Percentiles rank a stretch among this genome's conserved stretches.
Conservation (phyloP, 2,113 vertebrate genomes). For the Drymodes brunneopygia region DNA sequence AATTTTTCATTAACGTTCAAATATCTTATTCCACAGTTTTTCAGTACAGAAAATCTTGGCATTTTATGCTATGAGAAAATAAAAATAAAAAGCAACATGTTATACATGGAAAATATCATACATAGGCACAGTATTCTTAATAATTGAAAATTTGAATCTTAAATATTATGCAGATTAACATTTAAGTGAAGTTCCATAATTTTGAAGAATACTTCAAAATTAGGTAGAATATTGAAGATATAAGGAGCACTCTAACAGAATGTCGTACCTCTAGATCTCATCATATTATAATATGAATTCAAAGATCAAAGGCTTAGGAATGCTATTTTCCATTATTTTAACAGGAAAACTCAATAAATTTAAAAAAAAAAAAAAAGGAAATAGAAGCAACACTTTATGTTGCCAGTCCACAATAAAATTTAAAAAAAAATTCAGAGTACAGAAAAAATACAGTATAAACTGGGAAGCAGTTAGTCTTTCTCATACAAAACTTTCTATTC, state of each 20-base stretch:
- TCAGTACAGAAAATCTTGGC: neutral
- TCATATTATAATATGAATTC: neutral
- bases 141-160: neutral
- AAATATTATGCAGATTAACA: neutral
- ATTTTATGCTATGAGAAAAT: neutral
- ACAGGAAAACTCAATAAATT: neutral
- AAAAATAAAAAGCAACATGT: neutral
- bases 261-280: neutral
- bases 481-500: neutral
- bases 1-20: neutral
- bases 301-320: neutral
- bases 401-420: neutral
- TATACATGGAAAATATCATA: neutral
- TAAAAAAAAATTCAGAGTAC: neutral
- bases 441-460: neutral
- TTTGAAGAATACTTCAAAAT: neutral
- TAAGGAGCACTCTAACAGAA: neutral
- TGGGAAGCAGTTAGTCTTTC: neutral
- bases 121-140: neutral
- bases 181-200: neutral
- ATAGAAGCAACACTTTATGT: neutral
- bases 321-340: neutral
- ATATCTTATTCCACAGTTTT: neutral
- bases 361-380: too few species aligned
- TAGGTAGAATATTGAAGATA: neutral